Percentiles rank a stretch among this genome's conserved stretches.
phyloP scores from a whole-genome alignment of 2,888 invertebrate species.

The Osmoderma eremita region DNA sequence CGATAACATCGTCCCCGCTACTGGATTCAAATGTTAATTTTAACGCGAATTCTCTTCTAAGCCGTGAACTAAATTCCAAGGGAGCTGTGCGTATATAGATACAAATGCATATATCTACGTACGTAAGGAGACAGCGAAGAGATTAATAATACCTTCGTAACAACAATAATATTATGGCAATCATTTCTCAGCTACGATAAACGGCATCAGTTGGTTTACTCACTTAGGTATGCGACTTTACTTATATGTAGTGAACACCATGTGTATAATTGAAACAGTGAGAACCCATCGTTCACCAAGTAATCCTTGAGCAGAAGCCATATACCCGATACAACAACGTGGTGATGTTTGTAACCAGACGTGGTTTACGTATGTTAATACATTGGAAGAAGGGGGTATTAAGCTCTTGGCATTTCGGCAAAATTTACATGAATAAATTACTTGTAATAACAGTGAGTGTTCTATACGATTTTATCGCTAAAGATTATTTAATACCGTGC shows the following conservation, averaged over 20 bases:
- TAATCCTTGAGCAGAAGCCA: conserved; percentile 1
- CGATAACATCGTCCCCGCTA: conserved; percentile 6
- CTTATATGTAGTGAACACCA: too few species aligned
- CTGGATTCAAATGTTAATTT: conserved; percentile 31
- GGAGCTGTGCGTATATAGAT: neutral
- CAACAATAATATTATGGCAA: conserved; percentile 30
- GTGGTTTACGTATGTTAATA: conserved; percentile 25
- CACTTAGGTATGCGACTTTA: neutral
- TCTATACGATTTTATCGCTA: conserved; percentile 17
- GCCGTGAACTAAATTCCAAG: conserved; percentile 2
- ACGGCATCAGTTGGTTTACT: neutral
- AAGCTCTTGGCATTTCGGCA: conserved; percentile 25
- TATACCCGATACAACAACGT: conserved; percentile 12
- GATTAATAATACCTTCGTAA: conserved; percentile 7
- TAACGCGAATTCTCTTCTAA: conserved; percentile 5
- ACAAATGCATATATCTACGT: neutral
- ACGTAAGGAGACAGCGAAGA: conserved; percentile 15
- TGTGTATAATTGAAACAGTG: neutral
- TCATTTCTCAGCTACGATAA: conserved; percentile 6
- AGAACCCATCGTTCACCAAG: neutral
- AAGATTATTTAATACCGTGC: conserved; percentile 18
- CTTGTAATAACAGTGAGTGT: conserved; percentile 23
- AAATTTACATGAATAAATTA: conserved; percentile 37
- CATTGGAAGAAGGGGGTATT: neutral
- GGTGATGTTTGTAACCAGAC: conserved; percentile 6